A percentile compares a stretch with the other conserved stretches of the same genome.
phyloP scores from a whole-genome alignment of 1,140 invertebrate genomes.

The Limonius californicus region DNA sequence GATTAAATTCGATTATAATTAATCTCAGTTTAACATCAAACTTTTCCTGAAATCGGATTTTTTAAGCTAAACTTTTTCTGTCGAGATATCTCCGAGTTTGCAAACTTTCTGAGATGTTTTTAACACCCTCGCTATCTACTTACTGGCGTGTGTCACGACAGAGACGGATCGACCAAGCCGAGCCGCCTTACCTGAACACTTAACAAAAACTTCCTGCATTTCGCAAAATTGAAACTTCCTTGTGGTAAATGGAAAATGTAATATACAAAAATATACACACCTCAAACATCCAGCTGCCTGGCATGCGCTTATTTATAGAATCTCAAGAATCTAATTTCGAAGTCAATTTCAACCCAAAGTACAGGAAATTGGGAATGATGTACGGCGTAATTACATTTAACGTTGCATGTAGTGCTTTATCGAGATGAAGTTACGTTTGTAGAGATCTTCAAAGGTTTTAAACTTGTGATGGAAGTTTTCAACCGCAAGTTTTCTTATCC shows the following conservation, averaged over 20 bases:
- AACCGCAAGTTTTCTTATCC: neutral
- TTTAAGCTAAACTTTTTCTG: constrained; percentile 6
- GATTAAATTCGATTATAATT: constrained; percentile 14
- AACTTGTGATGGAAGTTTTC: neutral
- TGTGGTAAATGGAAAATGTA: neutral
- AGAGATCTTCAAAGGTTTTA: neutral
- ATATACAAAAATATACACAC: neutral
- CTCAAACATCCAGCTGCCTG: too few relatives aligned
- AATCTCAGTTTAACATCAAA: constrained; percentile 15
- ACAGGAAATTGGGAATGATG: neutral
- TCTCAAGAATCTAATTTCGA: neutral
- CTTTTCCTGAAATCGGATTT: constrained; percentile 2
- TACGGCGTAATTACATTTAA: neutral
- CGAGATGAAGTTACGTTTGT: neutral
- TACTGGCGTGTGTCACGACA: constrained; percentile 2
- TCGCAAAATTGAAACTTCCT: constrained; percentile 1
- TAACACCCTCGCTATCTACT: constrained; percentile 14
- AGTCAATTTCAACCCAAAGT: neutral
- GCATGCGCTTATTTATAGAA: neutral
- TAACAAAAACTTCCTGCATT: neutral
- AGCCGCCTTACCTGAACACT: constrained; percentile 3
- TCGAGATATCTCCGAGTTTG: constrained; percentile 1
- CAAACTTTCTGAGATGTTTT: constrained; percentile 4
- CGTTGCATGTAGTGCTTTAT: neutral
- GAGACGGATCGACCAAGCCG: constrained; percentile 3